Evolutionary conservation across 2,113 vertebrate species (phyloP).

Genomic region (Leucoraja erinaceus): DNA sequence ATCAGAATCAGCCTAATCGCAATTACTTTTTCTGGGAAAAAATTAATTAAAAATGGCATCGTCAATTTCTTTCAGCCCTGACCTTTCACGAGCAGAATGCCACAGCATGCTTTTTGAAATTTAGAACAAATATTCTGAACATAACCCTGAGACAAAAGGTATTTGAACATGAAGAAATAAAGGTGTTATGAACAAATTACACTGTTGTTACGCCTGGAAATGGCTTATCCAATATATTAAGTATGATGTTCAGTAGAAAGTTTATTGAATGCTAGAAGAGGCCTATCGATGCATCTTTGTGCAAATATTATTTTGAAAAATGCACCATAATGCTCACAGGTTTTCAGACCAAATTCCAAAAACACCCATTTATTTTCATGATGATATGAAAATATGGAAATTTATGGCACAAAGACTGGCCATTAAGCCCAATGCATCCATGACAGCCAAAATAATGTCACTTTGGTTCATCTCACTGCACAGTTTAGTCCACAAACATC

Average conservation of each 20-base stretch:
- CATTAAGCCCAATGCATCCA: no score
- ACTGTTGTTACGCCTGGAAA: not conserved
- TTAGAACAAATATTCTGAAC: not conserved
- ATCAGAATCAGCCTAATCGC: not conserved
- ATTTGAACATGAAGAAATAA: constrained; percentile 15
- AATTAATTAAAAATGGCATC: constrained; percentile 28
- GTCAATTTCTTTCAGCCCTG: constrained; percentile 13
- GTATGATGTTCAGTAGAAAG: not conserved
- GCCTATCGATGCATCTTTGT: not conserved
- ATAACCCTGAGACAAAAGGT: not conserved
- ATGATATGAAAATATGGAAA: no score
- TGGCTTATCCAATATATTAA: not conserved
- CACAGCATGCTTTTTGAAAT: not conserved
- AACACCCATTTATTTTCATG: not conserved
- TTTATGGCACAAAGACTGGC: no score
- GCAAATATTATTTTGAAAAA: not conserved
- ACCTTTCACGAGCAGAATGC: constrained; percentile 20
- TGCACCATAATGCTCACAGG: not conserved
- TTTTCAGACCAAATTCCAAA: not conserved
- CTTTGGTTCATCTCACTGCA: no score
- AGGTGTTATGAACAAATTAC: not conserved
- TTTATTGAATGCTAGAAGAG: not conserved
- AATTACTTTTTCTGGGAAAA: constrained; percentile 13
- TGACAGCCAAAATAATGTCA: no score
- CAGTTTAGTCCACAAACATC: no score